Conservation (phyloP, 2,888 invertebrate genomes). For the Drosophila rubida region DNA sequence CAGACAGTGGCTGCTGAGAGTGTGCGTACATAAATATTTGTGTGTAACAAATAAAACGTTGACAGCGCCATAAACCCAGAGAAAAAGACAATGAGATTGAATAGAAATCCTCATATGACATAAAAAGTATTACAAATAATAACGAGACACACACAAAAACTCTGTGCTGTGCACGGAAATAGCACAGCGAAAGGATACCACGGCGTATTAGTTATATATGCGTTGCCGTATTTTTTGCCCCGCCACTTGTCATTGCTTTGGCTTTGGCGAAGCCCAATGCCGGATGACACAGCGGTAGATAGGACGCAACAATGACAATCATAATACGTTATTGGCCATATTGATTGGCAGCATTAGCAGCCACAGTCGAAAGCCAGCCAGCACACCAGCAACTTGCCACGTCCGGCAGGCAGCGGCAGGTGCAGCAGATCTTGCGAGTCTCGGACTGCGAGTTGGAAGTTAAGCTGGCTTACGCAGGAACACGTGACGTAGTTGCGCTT, state of each 20-base stretch:
- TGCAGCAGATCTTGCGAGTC: slow-evolving; percentile 12
- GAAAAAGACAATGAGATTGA: slow-evolving; percentile 62
- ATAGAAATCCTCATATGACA: slow-evolving; percentile 63
- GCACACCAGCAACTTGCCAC: not conserved
- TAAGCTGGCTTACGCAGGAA: slow-evolving; percentile 9
- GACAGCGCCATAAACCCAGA: slow-evolving; percentile 59
- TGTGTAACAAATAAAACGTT: slow-evolving; percentile 69
- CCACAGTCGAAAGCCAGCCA: not conserved
- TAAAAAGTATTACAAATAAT: slow-evolving; percentile 59
- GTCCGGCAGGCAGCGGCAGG: slow-evolving; percentile 7
- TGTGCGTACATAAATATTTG: slow-evolving; percentile 33
- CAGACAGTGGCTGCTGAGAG: slow-evolving; percentile 17
- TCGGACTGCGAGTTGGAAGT: not conserved
- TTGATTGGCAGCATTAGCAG: slow-evolving; percentile 60
- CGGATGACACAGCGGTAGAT: not conserved
- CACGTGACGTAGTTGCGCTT: not conserved
- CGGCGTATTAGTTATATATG: slow-evolving; percentile 58
- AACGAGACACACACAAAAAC: slow-evolving; percentile 28
- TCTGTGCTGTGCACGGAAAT: slow-evolving; percentile 26
- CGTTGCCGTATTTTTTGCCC: slow-evolving; percentile 27
- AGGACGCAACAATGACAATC: slow-evolving; percentile 49
- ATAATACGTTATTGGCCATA: slow-evolving; percentile 68
- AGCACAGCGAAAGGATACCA: slow-evolving; percentile 58
- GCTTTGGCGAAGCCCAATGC: slow-evolving; percentile 16
- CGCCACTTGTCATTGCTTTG: slow-evolving; percentile 45